Conservation (phyloP, 2,797 vertebrate genomes). For the Sebastes cheni region DNA sequence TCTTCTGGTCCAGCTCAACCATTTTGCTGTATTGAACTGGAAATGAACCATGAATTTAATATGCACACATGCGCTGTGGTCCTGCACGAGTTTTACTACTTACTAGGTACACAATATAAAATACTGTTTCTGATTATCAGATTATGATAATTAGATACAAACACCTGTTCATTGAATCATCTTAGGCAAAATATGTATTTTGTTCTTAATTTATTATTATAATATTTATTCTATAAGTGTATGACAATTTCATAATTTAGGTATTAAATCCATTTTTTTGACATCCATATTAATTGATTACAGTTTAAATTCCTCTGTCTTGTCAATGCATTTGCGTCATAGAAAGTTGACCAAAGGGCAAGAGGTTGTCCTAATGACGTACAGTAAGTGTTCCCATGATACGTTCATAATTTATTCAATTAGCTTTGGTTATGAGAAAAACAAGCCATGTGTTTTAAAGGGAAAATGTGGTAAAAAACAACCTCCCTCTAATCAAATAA, state of each 20-base stretch:
- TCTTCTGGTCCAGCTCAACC: background rate
- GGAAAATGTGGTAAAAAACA: background rate
- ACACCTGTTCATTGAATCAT: background rate
- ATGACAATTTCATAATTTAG: background rate
- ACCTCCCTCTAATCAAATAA: constrained; percentile 9
- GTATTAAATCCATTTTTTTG: background rate
- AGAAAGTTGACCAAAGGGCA: constrained; percentile 15
- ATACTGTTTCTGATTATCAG: background rate
- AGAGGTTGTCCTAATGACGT: constrained; percentile 12
- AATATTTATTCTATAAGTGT: background rate
- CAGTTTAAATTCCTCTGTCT: background rate
- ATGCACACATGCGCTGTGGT: background rate
- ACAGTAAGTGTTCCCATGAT: constrained; percentile 21
- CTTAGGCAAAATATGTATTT: background rate
- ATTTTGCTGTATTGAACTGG: background rate
- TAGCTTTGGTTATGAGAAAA: constrained; percentile 32
- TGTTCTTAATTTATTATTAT: background rate
- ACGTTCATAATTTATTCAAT: constrained; percentile 29
- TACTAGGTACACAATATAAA: background rate
- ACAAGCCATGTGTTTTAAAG: constrained; percentile 31
- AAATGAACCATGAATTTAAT: background rate
- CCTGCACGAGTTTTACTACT: background rate
- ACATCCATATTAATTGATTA: background rate
- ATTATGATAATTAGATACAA: background rate
- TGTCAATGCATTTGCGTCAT: background rate